Conservation (phyloP, 2,113 vertebrate species). For the Eolophus roseicapilla region DNA sequence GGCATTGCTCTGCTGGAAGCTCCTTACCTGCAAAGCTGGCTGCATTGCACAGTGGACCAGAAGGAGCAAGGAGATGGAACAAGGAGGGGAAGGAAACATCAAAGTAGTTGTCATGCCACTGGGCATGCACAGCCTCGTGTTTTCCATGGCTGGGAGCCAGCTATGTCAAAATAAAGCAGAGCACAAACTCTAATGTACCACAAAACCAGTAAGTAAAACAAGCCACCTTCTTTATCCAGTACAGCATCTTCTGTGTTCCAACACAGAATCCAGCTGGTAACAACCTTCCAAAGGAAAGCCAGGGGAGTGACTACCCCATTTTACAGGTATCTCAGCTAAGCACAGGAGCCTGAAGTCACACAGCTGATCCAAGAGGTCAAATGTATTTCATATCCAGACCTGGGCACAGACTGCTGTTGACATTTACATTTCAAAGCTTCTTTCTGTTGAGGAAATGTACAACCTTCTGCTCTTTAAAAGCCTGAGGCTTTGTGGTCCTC, state of each 20-base stretch:
- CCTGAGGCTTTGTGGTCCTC: neutral
- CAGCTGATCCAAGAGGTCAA: neutral
- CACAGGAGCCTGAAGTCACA: neutral
- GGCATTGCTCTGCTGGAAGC: neutral
- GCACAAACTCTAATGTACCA: neutral
- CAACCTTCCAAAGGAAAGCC: neutral
- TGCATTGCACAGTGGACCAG: neutral
- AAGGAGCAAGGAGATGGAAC: neutral
- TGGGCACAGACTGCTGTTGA: neutral
- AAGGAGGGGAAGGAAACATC: neutral
- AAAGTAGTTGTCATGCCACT: neutral
- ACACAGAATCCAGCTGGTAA: neutral
- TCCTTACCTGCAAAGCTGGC: neutral
- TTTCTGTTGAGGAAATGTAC: neutral
- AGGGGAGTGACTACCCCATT: neutral
- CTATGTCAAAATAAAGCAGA: neutral
- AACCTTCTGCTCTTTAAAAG: neutral
- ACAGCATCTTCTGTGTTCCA: neutral
- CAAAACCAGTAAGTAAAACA: neutral
- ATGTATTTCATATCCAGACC: neutral
- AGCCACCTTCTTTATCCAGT: neutral
- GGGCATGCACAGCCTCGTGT: neutral
- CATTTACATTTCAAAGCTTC: neutral
- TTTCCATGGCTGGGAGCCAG: neutral
- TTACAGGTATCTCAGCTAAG: neutral